These are phyloP conservation scores for Actias luna DNA, from an alignment of 2,888 invertebrate species.

Conservation along the genomic window DNA sequence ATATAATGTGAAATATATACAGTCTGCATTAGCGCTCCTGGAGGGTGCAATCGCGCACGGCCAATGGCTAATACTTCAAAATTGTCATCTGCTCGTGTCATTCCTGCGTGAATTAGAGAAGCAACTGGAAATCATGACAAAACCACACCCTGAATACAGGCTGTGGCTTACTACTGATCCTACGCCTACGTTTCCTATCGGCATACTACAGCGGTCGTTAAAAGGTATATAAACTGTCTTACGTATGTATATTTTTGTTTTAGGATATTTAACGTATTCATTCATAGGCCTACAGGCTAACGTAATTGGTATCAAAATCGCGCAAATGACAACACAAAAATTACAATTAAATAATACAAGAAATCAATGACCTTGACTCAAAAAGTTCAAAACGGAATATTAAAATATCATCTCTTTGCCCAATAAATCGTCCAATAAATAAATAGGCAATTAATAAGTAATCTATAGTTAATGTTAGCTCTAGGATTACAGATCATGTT, in stretches of 20 bases:
- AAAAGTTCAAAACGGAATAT: too few relatives aligned
- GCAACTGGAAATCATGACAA: slow-evolving; percentile 88
- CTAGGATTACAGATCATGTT: too few relatives aligned
- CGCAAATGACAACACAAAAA: too few relatives aligned
- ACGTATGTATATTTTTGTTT: too few relatives aligned
- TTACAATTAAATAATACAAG: too few relatives aligned
- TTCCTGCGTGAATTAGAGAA: slow-evolving; percentile 93
- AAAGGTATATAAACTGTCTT: slow-evolving; percentile 88
- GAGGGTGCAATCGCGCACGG: slow-evolving; percentile 88
- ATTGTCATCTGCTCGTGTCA: slow-evolving; percentile 91
- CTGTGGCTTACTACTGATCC: slow-evolving; percentile 97
- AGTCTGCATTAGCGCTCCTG: slow-evolving; percentile 87
- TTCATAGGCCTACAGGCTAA: neutral
- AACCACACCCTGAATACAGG: slow-evolving; percentile 94
- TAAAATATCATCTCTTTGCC: too few relatives aligned
- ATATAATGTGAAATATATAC: slow-evolving; percentile 6
- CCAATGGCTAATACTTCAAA: slow-evolving; percentile 96
- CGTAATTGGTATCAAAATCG: neutral
- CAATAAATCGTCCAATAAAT: too few relatives aligned
- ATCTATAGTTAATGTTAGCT: too few relatives aligned
- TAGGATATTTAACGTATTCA: too few relatives aligned
- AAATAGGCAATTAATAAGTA: too few relatives aligned
- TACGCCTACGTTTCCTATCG: slow-evolving; percentile 92
- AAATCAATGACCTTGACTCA: too few relatives aligned
- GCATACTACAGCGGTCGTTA: slow-evolving; percentile 91